phyloP scores from a whole-genome alignment of 2,888 invertebrate species.

The Leptinotarsa peninsularis region DNA sequence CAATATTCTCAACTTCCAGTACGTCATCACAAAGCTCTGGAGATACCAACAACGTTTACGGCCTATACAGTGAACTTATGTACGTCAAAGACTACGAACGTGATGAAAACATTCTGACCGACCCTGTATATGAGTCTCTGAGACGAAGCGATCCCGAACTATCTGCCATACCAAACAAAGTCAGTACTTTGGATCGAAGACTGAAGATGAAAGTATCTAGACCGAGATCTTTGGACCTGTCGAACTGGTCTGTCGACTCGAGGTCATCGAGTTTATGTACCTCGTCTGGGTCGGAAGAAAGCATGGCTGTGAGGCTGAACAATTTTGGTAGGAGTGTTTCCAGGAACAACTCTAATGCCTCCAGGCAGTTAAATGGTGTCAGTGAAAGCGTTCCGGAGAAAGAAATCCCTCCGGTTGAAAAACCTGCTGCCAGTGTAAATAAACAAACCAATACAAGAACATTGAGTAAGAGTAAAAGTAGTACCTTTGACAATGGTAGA shows the following conservation, averaged over 20 bases:
- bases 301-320: constrained; percentile 75
- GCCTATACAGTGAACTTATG: constrained; percentile 89
- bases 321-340: constrained; percentile 74
- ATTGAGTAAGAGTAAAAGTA: constrained; percentile 52
- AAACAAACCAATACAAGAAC: constrained; percentile 53
- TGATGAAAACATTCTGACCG: constrained; percentile 78
- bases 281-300: constrained; percentile 89
- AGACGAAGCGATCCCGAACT: constrained; percentile 87
- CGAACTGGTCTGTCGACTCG: constrained; percentile 90
- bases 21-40: constrained; percentile 74
- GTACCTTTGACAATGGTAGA: constrained; percentile 65
- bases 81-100: constrained; percentile 89
- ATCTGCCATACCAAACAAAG: constrained; percentile 84
- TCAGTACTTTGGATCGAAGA: constrained; percentile 84
- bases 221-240: constrained; percentile 84
- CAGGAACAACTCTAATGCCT: constrained; percentile 81
- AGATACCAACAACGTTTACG: constrained; percentile 86
- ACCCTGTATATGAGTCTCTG: constrained; percentile 80
- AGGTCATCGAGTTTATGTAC: constrained; percentile 79
- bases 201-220: constrained; percentile 85
- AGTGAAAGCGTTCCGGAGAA: constrained; percentile 52
- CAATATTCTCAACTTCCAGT: constrained; percentile 70
- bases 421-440: constrained; percentile 35
- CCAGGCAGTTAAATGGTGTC: constrained; percentile 70
- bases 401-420: constrained; percentile 44